Evolutionary conservation across 1,140 invertebrate species (phyloP).

Genomic region (Marisa cornuarietis): DNA sequence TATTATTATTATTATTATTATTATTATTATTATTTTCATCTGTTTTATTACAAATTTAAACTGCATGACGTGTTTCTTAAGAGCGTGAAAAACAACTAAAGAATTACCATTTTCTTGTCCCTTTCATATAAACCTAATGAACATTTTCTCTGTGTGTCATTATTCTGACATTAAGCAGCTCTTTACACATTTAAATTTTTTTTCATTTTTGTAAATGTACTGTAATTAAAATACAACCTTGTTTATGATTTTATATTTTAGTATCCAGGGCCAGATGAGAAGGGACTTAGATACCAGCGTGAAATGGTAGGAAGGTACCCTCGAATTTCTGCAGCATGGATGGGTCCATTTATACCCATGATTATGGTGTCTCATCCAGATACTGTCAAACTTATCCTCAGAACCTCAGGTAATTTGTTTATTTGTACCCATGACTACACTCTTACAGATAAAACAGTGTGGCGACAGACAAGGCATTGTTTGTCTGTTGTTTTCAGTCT

Average conservation of each 20-base stretch:
- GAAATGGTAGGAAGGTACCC: conserved; percentile 31
- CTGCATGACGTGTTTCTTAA: no score
- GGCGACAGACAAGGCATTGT: background rate
- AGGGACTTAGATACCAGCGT: conserved; percentile 38
- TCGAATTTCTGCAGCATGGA: conserved; percentile 17
- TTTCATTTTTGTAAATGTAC: background rate
- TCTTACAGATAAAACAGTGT: background rate
- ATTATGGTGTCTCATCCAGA: conserved; percentile 18
- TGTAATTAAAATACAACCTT: background rate
- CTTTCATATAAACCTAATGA: background rate
- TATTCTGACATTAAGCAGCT: background rate
- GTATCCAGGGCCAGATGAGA: conserved; percentile 49
- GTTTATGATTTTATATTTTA: conserved; percentile 12
- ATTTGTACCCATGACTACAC: background rate
- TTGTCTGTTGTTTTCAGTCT: background rate
- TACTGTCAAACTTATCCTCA: conserved; percentile 15
- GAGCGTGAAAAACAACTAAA: no score
- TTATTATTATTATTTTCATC: no score
- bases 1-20: no score
- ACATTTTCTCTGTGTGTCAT: background rate
- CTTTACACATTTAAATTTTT: background rate
- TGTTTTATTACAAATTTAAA: no score
- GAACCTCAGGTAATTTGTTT: conserved; percentile 20
- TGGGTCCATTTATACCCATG: conserved; percentile 12
- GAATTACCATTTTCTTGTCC: background rate